phyloP scores from a whole-genome alignment of 2,113 vertebrate species.

The Equus przewalskii region DNA sequence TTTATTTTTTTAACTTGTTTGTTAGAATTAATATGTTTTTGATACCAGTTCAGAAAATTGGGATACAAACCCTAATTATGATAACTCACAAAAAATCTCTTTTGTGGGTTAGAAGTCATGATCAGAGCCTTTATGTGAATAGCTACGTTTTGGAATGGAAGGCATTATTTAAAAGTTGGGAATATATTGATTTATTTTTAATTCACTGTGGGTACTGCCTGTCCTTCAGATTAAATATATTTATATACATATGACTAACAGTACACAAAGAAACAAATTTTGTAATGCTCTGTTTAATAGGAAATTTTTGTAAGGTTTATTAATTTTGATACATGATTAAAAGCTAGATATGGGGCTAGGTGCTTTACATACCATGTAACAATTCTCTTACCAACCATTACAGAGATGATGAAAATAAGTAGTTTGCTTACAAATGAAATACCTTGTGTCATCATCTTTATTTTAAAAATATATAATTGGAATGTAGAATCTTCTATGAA shows the following conservation, averaged over 20 bases:
- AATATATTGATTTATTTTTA: not conserved
- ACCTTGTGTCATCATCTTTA: not conserved
- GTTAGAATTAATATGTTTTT: conserved; percentile 19
- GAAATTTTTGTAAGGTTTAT: not conserved
- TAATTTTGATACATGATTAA: conserved; percentile 43
- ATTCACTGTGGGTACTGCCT: not conserved
- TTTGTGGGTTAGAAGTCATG: not conserved
- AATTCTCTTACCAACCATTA: not conserved
- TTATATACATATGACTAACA: not conserved
- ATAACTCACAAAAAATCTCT: not conserved
- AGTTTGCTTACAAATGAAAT: not conserved
- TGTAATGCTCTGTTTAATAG: not conserved
- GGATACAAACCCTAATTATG: not conserved
- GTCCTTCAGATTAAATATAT: not conserved
- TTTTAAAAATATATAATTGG: not conserved
- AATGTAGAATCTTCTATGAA: not conserved
- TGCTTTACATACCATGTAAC: not conserved
- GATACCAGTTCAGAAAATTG: not conserved
- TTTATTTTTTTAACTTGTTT: not conserved
- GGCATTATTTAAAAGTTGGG: not conserved
- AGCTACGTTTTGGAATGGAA: conserved; percentile 35
- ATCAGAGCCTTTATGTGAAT: not conserved
- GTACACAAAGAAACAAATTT: not conserved
- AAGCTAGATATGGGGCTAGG: not conserved
- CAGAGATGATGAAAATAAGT: conserved; percentile 28